Percentiles rank a stretch among this genome's conserved stretches.
Conservation (phyloP, 2,797 vertebrate genomes). For the Atherinosoma microstoma region DNA sequence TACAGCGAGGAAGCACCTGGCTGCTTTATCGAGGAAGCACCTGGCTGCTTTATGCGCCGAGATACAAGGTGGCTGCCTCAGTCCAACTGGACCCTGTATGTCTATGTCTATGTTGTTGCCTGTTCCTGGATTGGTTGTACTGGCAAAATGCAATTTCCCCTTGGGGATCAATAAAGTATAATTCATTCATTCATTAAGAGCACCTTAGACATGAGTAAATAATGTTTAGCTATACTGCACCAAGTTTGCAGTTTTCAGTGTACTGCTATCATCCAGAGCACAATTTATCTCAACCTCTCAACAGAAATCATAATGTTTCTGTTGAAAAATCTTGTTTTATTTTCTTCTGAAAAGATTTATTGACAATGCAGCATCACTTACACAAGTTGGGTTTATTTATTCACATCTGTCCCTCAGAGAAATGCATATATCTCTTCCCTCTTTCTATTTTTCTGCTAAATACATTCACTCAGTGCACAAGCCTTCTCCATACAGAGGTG, state of each 20-base stretch:
- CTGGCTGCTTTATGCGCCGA: no score
- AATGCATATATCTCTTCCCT: neutral
- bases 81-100: no score
- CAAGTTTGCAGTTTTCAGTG: constrained; percentile 34
- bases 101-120: no score
- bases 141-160: no score
- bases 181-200: no score
- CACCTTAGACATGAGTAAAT: constrained; percentile 43
- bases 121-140: no score
- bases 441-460: neutral
- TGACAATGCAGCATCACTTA: neutral
- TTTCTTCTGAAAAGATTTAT: constrained; percentile 1
- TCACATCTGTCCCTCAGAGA: neutral
- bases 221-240: constrained; percentile 43
- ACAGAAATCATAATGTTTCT: constrained; percentile 46
- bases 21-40: no score
- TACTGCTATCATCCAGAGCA: constrained; percentile 23
- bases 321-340: constrained; percentile 5
- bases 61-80: no score
- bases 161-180: no score
- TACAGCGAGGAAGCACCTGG: no score
- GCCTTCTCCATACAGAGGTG: neutral
- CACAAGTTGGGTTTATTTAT: neutral
- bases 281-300: constrained; percentile 27
- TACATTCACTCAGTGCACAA: neutral